Evolutionary conservation across 2,113 vertebrate species (phyloP), one percentile per base, ranked within the genome.

Genomic region (Conger conger): DNA sequence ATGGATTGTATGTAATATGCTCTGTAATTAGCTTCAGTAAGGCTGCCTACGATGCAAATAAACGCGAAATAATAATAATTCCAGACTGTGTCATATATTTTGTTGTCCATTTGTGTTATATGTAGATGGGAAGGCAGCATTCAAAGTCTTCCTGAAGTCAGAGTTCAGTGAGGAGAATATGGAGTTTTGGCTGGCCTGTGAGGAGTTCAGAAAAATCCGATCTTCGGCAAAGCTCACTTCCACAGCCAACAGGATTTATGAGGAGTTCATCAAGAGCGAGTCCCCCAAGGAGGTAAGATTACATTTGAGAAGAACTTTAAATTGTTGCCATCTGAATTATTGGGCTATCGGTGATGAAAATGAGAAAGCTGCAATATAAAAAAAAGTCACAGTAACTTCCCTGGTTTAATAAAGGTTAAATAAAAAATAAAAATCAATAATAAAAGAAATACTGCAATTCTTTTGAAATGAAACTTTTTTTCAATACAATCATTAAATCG

Each of bases 131-230:
- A 84, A 83, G 79, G 77, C 4, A 18, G 90, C 85, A 38, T 93
- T 94, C 85, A 37, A 84, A 20, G 87, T 87, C 40, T 94, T 94
- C 83, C 76, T 93, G 9, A 92, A 92, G 54, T 90, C 91, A 2
- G 90, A 94, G 87, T 91, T 93, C 87, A 91, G 90, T 77, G 93
- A 94, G 27, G 93, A 94, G 85, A 94, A 93, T 84, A 82, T 94
- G 73, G 91, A 93, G 83, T 94, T 94, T 83, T 93, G 92, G 91
- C 86, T 93, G 0, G 84, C 88, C 68, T 94, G 93, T 86, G 87
- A 93, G 83, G 90, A 93, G 30, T 92, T 91, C 35, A 88, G 88
- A 88, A 87, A 73, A 13, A 88, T 83, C 33, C 89, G 83, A 40
- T 78, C 50, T 85, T 36, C 35, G 38, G 81, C 89, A n/a, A 88